Evolutionary conservation across 1,140 invertebrate genomes (phyloP), one percentile per base, ranked within the genome.

Genomic region (Monomorium pharaonis): DNA sequence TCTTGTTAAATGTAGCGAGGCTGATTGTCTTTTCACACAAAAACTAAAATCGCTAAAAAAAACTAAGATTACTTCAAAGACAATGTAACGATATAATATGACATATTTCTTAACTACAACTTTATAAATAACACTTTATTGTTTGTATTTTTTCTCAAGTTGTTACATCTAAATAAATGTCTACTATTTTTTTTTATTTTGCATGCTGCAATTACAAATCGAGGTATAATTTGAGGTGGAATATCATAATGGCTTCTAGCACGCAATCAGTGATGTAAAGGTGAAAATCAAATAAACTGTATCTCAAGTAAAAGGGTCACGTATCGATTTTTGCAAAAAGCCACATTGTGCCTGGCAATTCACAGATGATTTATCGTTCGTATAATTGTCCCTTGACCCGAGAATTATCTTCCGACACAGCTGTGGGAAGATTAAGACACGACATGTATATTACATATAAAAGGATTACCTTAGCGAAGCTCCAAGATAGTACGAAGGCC

Each of bases 401-500:
- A 42, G 6, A 58, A 49, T 21, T 30, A 56, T 81, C 49, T 81
- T 14, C n/a, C 21, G 27, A 56, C 49, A 14, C 27, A 58, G 24
- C n/a, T 44, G 10, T 16, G 51, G 6, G 21, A 65, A 16, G 7
- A 14, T 37, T 24, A 1, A 12, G 49, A 49, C 37, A 75, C 10
- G 21, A 47, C n/a, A n/a, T n/a, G n/a, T n/a, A 1, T n/a, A 0
- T 67, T 37, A 10, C 18, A 51, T 56, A 44, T 47, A 18, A 87
- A 65, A 58, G n/a, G 67, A 33, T 92, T 95, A 97, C 97, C 96
- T 97, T 98, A 16, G 96, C 96, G 91, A 98, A 98, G 80, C 95
- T 96, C 95, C 97, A 97, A 47, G 96, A 95, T 6, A 98, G 92
- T 0, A 96, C 94, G 87, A 97, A 98, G 7, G 97, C 97, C 47